Evolutionary conservation across 2,113 vertebrate species (phyloP).

Genomic region (Anser cygnoides): DNA sequence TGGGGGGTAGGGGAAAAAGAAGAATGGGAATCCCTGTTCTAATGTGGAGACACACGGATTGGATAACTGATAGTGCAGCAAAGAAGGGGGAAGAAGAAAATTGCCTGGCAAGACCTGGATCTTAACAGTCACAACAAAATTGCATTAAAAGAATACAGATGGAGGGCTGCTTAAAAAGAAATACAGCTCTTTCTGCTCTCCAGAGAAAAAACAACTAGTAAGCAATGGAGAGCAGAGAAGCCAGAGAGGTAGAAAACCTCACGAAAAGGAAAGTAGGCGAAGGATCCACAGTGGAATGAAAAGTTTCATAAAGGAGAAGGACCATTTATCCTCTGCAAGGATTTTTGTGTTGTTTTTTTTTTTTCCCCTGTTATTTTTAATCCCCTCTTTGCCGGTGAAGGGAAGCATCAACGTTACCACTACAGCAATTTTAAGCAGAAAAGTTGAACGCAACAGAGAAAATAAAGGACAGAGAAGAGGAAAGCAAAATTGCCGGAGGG

Average conservation of each 20-base stretch:
- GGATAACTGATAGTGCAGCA: constrained; percentile 70
- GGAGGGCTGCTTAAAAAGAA: constrained; percentile 59
- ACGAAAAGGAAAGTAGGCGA: constrained; percentile 52
- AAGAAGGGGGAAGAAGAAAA: constrained; percentile 52
- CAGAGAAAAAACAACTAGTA: constrained; percentile 26
- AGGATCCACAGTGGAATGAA: constrained; percentile 75
- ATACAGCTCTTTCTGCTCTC: constrained; percentile 23
- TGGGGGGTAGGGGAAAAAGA: background rate
- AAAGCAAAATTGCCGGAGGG: constrained; percentile 50
- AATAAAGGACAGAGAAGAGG: constrained; percentile 57
- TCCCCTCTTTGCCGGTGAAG: constrained; percentile 30
- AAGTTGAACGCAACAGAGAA: constrained; percentile 69
- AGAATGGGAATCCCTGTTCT: constrained; percentile 63
- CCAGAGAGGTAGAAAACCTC: constrained; percentile 64
- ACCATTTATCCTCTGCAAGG: constrained; percentile 34
- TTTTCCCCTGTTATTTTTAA: constrained; percentile 26
- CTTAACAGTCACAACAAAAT: constrained; percentile 62
- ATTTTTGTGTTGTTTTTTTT: background rate
- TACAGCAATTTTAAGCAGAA: constrained; percentile 64
- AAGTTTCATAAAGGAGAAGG: constrained; percentile 77
- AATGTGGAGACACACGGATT: constrained; percentile 54
- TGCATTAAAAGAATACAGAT: constrained; percentile 55
- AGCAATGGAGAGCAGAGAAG: constrained; percentile 68
- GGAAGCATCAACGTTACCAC: constrained; percentile 40
- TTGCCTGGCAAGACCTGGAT: constrained; percentile 71